phyloP scores from a whole-genome alignment of 1,140 invertebrate species.

The Zaprionus camerounensis region DNA sequence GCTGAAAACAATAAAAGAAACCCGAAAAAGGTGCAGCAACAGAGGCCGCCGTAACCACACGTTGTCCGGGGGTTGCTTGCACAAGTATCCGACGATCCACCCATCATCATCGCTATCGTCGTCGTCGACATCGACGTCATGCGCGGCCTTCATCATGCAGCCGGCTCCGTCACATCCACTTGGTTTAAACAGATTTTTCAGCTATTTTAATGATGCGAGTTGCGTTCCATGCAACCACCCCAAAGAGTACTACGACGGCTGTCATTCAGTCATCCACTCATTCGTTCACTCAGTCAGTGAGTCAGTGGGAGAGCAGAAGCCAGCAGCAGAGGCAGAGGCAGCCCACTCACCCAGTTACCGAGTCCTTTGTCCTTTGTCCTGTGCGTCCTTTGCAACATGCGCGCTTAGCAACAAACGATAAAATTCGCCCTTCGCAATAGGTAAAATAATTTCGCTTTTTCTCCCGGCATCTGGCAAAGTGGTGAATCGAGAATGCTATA shows the following conservation, averaged over 20 bases:
- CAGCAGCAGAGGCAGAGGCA: constrained; percentile 28
- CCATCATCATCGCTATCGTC: constrained; percentile 17
- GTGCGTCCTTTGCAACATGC: constrained; percentile 41
- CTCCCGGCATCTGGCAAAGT: constrained; percentile 59
- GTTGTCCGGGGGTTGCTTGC: constrained; percentile 45
- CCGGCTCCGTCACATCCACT: constrained; percentile 53
- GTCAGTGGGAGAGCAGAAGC: constrained; percentile 69
- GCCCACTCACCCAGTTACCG: constrained; percentile 79
- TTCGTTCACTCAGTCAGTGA: constrained; percentile 57
- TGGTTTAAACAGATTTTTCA: constrained; percentile 69
- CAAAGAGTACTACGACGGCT: constrained; percentile 7
- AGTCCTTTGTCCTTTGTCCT: constrained; percentile 52
- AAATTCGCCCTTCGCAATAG: constrained; percentile 61
- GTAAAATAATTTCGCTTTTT: constrained; percentile 61
- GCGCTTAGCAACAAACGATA: constrained; percentile 74
- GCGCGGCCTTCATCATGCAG: constrained; percentile 31
- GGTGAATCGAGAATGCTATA: constrained; percentile 66
- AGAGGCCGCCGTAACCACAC: constrained; percentile 31
- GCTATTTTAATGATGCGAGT: constrained; percentile 76
- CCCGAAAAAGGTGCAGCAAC: constrained; percentile 57
- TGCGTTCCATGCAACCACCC: constrained; percentile 58
- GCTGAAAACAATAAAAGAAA: constrained; percentile 36
- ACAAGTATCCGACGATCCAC: constrained; percentile 41
- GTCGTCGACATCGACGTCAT: background rate
- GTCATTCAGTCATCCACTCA: constrained; percentile 37